Base-by-base conservation (phyloP, 2,888 invertebrate genomes). In the Drosophila tanythrix region DNA sequence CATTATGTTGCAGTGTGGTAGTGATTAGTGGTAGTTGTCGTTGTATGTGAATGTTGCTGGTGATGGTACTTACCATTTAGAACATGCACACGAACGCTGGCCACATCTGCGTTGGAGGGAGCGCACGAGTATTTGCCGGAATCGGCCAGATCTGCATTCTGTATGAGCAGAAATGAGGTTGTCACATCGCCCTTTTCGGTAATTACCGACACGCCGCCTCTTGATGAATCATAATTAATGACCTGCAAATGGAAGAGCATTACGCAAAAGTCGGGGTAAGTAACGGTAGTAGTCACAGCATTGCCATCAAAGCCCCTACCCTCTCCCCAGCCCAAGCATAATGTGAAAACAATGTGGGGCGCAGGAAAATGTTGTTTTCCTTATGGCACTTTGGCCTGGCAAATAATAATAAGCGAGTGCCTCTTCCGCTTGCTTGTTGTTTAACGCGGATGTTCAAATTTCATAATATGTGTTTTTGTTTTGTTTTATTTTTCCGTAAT, bases 181-280 rank as follows among this genome's bases (percentile, higher is more conserved):
- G 97, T 97, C 87, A 96, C 95, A 92, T 96, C 96, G 79, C 96
- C 96, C 93, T 96, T 96, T 92, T 96, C 96, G 71, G 96, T 96
- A 93, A 96, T 96, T 86, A 96, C 96, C 87, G 96, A 96, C 85
- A 96, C 96, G 62, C 96, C 96, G 79, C 96, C 96, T 86, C 96
- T 94, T 88, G 94, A 95, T 86, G 96, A 96, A 94, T 96, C 96
- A 94, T 96, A 96, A 94, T 96, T 96, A 93, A 96, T 95, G 91
- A 96, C 95, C 95, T 96, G 94, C 66, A 93, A 93, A 82, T 82
- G 83, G 73, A 76, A 86, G 79, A 78, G 66, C 76, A 76, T 70
- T 64, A 73, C 70, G 58, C 60, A 71, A 61, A 56, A 74, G 40
- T 52, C 55, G 25, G 29, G 61, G 36, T 80, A 64, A 80, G 80